Percentiles rank a stretch among this genome's conserved stretches.
These are phyloP conservation scores for Sipha maydis DNA, from an alignment of 2,888 invertebrate species.

Conservation along the genomic window DNA sequence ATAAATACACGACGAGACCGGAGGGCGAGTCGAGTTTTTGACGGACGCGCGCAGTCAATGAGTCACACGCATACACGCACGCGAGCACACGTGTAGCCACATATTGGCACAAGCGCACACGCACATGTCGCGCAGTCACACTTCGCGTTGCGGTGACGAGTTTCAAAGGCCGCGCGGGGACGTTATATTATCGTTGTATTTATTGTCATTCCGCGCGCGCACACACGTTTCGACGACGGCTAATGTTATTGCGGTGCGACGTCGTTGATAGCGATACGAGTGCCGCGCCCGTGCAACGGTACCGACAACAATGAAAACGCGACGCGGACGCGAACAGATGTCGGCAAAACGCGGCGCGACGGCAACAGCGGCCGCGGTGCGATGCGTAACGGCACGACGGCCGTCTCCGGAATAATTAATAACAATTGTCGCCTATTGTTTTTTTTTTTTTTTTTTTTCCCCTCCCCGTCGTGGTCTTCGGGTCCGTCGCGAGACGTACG, in stretches of 20 bases:
- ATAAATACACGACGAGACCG: not conserved
- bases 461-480: too few species aligned
- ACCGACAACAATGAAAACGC: slow-evolving; percentile 6
- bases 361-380: not conserved
- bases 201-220: not conserved
- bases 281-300: not conserved
- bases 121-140: not conserved
- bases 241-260: not conserved
- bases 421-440: slow-evolving; percentile 38
- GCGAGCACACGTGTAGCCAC: not conserved
- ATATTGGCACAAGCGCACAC: not conserved
- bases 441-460: too few species aligned
- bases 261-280: not conserved
- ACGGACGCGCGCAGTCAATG: slow-evolving; percentile 49
- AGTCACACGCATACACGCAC: slow-evolving; percentile 34
- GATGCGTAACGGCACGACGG: not conserved
- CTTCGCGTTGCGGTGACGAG: not conserved
- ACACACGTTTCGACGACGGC: not conserved
- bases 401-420: not conserved
- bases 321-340: slow-evolving; percentile 34
- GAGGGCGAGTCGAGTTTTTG: not conserved
- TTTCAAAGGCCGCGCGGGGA: slow-evolving; percentile 38
- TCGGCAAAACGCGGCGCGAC: not conserved
- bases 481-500: not conserved
- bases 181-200: not conserved